A percentile compares a stretch with the other conserved stretches of the same genome.
These are phyloP conservation scores for Zaprionus capensis DNA, from an alignment of 1,140 invertebrate species.

Conservation along the genomic window DNA sequence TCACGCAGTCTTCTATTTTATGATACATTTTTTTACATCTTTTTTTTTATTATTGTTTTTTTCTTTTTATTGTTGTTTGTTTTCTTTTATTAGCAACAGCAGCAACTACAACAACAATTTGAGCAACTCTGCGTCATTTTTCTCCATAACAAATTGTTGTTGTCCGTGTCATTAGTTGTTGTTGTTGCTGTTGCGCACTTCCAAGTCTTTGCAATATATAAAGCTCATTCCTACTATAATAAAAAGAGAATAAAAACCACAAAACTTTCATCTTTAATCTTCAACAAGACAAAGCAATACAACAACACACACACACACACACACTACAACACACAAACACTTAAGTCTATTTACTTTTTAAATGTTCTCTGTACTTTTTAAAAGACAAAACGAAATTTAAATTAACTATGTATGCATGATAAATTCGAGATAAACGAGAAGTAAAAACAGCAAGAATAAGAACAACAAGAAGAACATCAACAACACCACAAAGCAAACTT, in stretches of 20 bases:
- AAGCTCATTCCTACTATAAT: slow-evolving; percentile 42
- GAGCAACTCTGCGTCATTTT: neutral
- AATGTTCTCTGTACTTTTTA: slow-evolving; percentile 47
- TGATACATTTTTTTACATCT: slow-evolving; percentile 2
- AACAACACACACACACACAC: slow-evolving; percentile 29
- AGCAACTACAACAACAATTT: slow-evolving; percentile 5
- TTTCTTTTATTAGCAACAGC: neutral
- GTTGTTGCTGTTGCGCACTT: slow-evolving; percentile 13
- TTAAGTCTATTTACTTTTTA: slow-evolving; percentile 18
- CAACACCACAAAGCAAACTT: slow-evolving; percentile 23
- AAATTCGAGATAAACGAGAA: slow-evolving; percentile 28
- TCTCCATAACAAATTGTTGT: neutral
- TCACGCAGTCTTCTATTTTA: slow-evolving; percentile 15
- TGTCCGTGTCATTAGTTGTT: neutral
- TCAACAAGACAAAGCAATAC: slow-evolving; percentile 37
- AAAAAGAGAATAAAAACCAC: slow-evolving; percentile 6
- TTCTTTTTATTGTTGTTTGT: slow-evolving; percentile 6
- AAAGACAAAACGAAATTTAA: slow-evolving; percentile 43
- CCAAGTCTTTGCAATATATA: slow-evolving; percentile 23
- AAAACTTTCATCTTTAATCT: slow-evolving; percentile 16
- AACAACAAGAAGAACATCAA: slow-evolving; percentile 26
- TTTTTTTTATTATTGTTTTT: slow-evolving; percentile 10
- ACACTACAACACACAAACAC: slow-evolving; percentile 33
- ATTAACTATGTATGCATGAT: slow-evolving; percentile 48
- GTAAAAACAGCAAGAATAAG: slow-evolving; percentile 11